Conservation (phyloP, 1,140 invertebrate genomes). For the Lutraria rhynchaena region DNA sequence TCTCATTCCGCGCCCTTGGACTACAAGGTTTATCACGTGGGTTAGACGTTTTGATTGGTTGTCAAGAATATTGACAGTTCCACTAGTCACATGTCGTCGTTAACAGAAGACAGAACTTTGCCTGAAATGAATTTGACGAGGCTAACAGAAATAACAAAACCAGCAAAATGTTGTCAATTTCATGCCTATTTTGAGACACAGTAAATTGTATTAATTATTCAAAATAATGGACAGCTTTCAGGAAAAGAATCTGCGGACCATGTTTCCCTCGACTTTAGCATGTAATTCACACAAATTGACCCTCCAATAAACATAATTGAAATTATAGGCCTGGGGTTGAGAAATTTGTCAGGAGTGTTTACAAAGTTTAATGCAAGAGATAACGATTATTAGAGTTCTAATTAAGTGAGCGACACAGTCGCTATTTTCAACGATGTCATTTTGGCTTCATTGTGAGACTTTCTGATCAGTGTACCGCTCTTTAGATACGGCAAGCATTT, state of each 20-base stretch:
- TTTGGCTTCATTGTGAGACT: not conserved
- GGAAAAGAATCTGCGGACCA: constrained; percentile 5
- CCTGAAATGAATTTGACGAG: constrained; percentile 48
- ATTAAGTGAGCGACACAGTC: not conserved
- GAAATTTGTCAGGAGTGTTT: constrained; percentile 52
- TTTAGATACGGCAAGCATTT: too few species aligned
- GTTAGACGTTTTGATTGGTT: constrained; percentile 30
- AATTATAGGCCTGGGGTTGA: constrained; percentile 51
- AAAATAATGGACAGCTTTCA: constrained; percentile 55
- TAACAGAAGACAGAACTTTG: not conserved
- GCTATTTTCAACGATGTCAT: not conserved
- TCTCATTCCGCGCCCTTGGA: not conserved
- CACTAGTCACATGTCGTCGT: constrained; percentile 18
- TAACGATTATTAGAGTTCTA: constrained; percentile 34
- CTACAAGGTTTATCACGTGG: not conserved
- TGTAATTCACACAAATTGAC: constrained; percentile 60
- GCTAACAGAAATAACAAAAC: constrained; percentile 36
- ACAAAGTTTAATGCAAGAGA: constrained; percentile 30
- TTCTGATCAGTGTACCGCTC: too few species aligned
- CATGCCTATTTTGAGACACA: constrained; percentile 57
- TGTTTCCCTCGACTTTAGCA: not conserved
- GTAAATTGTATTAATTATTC: constrained; percentile 44
- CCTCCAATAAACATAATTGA: constrained; percentile 60
- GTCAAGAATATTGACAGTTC: constrained; percentile 23
- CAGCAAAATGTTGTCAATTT: constrained; percentile 57